A percentile compares a stretch with the other conserved stretches of the same genome.
phyloP scores from a whole-genome alignment of 2,888 invertebrate genomes.

The Ochlodes sylvanus region DNA sequence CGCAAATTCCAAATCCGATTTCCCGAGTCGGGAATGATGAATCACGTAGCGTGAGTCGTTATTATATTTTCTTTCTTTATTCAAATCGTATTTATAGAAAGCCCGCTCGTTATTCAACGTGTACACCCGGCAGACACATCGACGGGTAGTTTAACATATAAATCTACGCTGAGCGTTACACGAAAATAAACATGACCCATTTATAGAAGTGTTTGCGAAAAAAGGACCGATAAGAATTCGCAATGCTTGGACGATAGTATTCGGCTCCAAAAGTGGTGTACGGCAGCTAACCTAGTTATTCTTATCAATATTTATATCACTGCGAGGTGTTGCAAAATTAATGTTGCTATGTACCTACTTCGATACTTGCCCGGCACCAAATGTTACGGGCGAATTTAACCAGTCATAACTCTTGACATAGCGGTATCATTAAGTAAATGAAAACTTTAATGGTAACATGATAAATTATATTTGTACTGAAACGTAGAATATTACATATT shows the following conservation, averaged over 20 bases:
- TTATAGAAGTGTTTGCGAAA: conserved; percentile 69
- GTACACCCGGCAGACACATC: conserved; percentile 59
- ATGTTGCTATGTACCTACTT: conserved; percentile 45
- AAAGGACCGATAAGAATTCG: conserved; percentile 74
- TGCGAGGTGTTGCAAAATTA: conserved; percentile 65
- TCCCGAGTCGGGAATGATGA: conserved; percentile 67
- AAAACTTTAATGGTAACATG: neutral
- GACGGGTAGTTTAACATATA: conserved; percentile 57
- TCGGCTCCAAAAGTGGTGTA: conserved; percentile 71
- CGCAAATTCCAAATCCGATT: conserved; percentile 69
- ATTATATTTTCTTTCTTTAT: conserved; percentile 64
- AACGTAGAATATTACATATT: too few species aligned
- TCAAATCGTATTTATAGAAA: conserved; percentile 59
- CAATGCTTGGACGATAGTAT: conserved; percentile 76
- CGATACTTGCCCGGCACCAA: conserved; percentile 22
- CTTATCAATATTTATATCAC: conserved; percentile 79
- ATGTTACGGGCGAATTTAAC: conserved; percentile 13
- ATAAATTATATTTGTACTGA: too few species aligned
- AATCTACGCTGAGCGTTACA: conserved; percentile 51
- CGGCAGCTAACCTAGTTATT: conserved; percentile 78
- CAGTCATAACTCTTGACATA: neutral
- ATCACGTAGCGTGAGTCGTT: conserved; percentile 71
- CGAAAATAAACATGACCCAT: conserved; percentile 73
- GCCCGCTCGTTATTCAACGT: conserved; percentile 55
- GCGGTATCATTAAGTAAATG: conserved; percentile 8